A percentile compares a stretch with the other conserved stretches of the same genome.
Conservation (phyloP, 2,888 invertebrate genomes). For the Eubasilissa splendida region DNA sequence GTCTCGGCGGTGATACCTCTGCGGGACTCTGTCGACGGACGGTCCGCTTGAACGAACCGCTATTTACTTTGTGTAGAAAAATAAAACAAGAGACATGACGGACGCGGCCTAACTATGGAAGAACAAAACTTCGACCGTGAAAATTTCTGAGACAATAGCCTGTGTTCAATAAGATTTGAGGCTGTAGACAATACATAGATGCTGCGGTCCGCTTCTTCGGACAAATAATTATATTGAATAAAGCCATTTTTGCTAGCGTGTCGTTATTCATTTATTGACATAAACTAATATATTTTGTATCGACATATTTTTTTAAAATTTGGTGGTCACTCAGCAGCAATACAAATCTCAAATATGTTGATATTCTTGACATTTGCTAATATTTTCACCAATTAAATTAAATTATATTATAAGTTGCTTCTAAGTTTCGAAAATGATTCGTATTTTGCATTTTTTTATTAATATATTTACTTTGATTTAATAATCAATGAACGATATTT, state of each 20-base stretch:
- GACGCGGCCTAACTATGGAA: conserved; percentile 30
- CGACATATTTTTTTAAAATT: background rate
- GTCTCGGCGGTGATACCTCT: conserved; percentile 8
- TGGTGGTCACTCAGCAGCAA: too few species aligned
- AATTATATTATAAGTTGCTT: too few species aligned
- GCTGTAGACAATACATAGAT: conserved; percentile 6
- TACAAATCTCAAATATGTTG: too few species aligned
- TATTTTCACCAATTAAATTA: too few species aligned
- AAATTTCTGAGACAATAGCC: conserved; percentile 31
- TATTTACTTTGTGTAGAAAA: conserved; percentile 41
- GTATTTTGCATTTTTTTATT: too few species aligned
- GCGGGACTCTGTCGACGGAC: background rate
- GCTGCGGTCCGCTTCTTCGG: background rate
- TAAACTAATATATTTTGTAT: background rate
- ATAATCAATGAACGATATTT: too few species aligned
- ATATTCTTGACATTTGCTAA: too few species aligned
- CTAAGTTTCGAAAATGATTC: too few species aligned
- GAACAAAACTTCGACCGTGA: conserved; percentile 42
- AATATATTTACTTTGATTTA: too few species aligned
- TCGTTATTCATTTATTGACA: background rate
- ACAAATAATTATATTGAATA: background rate
- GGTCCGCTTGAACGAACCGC: conserved; percentile 24
- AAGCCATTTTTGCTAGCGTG: background rate
- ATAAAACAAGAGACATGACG: conserved; percentile 16
- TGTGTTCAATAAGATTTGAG: conserved; percentile 1